Evolutionary conservation across 2,113 vertebrate species (phyloP).

Genomic region (Cyprinodon brontotheroides): DNA sequence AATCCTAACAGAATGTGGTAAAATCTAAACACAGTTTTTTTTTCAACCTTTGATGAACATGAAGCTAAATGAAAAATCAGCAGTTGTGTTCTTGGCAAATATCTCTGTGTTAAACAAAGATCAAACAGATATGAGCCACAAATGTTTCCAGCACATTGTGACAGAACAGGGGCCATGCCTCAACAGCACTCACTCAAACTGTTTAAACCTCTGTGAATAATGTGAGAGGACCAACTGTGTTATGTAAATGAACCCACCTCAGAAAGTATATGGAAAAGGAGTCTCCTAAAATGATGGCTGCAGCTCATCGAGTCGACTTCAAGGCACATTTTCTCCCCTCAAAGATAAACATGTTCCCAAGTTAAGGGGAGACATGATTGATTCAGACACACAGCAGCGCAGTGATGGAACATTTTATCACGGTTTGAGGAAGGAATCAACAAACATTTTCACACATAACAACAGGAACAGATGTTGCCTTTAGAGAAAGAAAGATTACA

Average conservation of each 20-base stretch:
- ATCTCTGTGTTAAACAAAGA: constrained; percentile 27
- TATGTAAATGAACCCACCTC: constrained; percentile 58
- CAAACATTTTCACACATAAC: constrained; percentile 71
- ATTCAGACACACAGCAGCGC: constrained; percentile 50
- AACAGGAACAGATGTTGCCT: constrained; percentile 70
- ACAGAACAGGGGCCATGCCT: constrained; percentile 22
- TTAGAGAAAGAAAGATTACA: constrained; percentile 50
- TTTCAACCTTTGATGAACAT: constrained; percentile 18
- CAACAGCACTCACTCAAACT: constrained; percentile 32
- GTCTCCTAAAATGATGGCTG: constrained; percentile 25
- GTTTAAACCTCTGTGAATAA: constrained; percentile 41
- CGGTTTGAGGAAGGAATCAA: constrained; percentile 53
- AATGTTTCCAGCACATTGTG: constrained; percentile 35
- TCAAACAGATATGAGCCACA: constrained; percentile 28
- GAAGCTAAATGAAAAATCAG: constrained; percentile 21
- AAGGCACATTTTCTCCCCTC: constrained; percentile 41
- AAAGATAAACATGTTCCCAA: constrained; percentile 64
- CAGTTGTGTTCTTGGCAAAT: constrained; percentile 9
- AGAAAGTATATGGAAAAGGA: constrained; percentile 45
- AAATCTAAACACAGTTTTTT: constrained; percentile 38
- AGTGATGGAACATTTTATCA: constrained; percentile 62
- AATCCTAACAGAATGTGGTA: not conserved
- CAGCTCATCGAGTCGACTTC: constrained; percentile 36
- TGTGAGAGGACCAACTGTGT: constrained; percentile 46
- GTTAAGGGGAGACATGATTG: constrained; percentile 51